Evolutionary conservation across 2,797 vertebrate species (phyloP).

Genomic region (Darevskia mixta): DNA sequence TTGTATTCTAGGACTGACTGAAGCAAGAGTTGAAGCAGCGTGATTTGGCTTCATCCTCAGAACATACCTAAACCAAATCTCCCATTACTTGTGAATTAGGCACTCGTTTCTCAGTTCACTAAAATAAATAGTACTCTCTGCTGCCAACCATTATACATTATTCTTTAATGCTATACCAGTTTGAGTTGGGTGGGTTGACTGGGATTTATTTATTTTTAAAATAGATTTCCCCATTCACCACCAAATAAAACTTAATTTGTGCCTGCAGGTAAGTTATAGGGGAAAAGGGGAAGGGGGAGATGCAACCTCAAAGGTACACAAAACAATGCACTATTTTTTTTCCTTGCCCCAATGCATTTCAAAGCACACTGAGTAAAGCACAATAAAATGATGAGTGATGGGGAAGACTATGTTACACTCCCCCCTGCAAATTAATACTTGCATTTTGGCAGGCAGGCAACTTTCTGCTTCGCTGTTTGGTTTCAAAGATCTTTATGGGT

Average conservation of each 20-base stretch:
- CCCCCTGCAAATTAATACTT: background rate
- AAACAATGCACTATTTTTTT: background rate
- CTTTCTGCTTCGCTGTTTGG: conserved; percentile 7
- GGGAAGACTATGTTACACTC: conserved; percentile 11
- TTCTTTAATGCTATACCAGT: conserved; percentile 39
- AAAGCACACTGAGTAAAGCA: no score
- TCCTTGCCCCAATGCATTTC: background rate
- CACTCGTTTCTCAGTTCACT: conserved; percentile 39
- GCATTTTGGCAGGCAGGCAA: conserved; percentile 40
- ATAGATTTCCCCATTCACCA: background rate
- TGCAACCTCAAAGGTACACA: background rate
- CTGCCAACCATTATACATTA: conserved; percentile 64
- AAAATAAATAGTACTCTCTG: conserved; percentile 59
- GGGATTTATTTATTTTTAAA: background rate
- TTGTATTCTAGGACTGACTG: background rate
- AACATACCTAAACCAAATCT: conserved; percentile 35
- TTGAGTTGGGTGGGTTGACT: conserved; percentile 28
- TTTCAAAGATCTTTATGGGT: conserved; percentile 33
- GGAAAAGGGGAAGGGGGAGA: background rate
- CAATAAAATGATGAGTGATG: no score
- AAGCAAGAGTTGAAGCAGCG: conserved; percentile 4
- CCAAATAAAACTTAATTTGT: conserved; percentile 47
- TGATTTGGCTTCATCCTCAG: conserved; percentile 40
- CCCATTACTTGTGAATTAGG: conserved; percentile 53
- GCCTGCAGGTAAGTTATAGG: conserved; percentile 44